Conservation (phyloP, 64 coral and sea anemone genomes). For the Stichodactyla mertensii region DNA sequence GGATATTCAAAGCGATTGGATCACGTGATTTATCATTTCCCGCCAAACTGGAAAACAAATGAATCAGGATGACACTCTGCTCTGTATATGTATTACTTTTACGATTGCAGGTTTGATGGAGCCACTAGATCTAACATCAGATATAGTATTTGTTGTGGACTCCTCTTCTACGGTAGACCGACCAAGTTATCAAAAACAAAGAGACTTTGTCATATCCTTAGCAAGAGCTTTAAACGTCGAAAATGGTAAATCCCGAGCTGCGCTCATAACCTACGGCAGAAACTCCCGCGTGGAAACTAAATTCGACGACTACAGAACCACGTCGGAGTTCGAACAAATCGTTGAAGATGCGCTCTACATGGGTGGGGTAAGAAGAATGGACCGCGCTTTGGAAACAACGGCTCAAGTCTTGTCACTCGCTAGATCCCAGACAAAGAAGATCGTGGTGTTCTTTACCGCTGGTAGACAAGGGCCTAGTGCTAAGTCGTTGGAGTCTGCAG, state of each 20-base stretch:
- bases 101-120: conserved; percentile 6
- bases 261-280: conserved; percentile 42
- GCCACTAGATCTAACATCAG: conserved; percentile 11
- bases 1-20: too few species aligned
- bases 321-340: background rate
- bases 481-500: conserved; percentile 24
- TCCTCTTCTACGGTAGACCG: conserved; percentile 33
- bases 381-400: conserved; percentile 47
- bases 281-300: conserved; percentile 26
- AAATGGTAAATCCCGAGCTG: conserved; percentile 33
- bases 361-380: conserved; percentile 54
- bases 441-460: conserved; percentile 51
- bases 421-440: conserved; percentile 28
- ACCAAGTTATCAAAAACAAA: conserved; percentile 15
- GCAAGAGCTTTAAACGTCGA: conserved; percentile 26
- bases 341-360: conserved; percentile 38
- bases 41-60: too few species aligned
- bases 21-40: too few species aligned
- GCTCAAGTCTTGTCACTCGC: conserved; percentile 40
- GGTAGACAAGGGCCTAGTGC: conserved; percentile 37
- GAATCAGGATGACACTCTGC: too few species aligned
- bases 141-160: conserved; percentile 42
- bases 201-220: conserved; percentile 27
- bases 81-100: background rate
- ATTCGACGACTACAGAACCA: conserved; percentile 28